Conservation (phyloP, 2,797 vertebrate genomes). For the Acanthurus leucopareius region DNA sequence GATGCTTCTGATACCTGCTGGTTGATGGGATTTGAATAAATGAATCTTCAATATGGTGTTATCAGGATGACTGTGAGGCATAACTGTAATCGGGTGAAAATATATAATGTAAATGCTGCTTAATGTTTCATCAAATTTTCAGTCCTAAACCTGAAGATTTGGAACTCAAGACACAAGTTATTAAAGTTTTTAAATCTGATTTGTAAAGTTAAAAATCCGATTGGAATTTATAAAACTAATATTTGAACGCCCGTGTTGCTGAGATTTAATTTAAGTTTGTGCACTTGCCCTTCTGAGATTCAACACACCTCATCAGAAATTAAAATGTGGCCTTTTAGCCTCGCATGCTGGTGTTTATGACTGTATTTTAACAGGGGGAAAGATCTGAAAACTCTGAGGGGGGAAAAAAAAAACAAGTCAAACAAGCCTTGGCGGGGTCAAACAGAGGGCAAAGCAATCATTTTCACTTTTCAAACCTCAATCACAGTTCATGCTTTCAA, state of each 20-base stretch:
- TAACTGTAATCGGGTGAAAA: neutral
- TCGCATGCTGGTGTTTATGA: conserved; percentile 6
- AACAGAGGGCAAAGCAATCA: neutral
- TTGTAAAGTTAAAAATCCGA: neutral
- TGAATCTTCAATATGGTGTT: neutral
- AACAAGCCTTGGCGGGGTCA: neutral
- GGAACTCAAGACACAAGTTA: neutral
- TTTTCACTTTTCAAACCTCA: conserved; percentile 1
- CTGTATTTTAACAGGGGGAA: neutral
- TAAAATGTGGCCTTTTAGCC: conserved; percentile 23
- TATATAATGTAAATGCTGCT: conserved; percentile 6
- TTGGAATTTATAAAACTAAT: neutral
- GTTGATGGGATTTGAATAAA: conserved; percentile 26
- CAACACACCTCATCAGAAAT: conserved; percentile 8
- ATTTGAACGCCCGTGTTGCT: neutral
- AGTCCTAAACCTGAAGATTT: neutral
- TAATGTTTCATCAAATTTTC: conserved; percentile 2
- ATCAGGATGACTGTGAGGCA: conserved; percentile 5
- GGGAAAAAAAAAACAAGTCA: neutral
- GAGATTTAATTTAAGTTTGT: conserved; percentile 2
- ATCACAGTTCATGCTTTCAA: neutral
- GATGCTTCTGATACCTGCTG: conserved; percentile 2
- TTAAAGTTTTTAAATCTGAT: neutral
- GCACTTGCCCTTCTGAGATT: neutral
- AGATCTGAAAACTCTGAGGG: neutral